A percentile compares a stretch with the other conserved stretches of the same genome.
Evolutionary conservation across 2,888 invertebrate species (phyloP).

Genomic region (Tricholauxania praeusta): DNA sequence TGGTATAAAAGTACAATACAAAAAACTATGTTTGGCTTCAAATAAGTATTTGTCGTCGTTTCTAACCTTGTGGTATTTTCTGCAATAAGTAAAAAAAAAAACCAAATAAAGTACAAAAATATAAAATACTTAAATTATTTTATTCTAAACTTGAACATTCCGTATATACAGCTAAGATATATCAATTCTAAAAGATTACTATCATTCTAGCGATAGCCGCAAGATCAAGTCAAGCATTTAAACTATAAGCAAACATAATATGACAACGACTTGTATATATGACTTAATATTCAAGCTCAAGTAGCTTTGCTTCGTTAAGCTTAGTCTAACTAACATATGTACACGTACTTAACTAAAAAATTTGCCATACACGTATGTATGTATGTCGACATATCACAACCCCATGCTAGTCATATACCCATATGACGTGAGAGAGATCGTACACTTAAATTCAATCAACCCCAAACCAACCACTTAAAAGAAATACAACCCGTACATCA

Average conservation of each 20-base stretch:
- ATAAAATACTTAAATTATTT: too few species aligned
- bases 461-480: constrained; percentile 36
- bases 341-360: too few species aligned
- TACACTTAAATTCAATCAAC: constrained; percentile 42
- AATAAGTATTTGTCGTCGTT: too few species aligned
- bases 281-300: constrained; percentile 29
- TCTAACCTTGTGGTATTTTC: too few species aligned
- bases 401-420: constrained; percentile 5
- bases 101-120: too few species aligned
- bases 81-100: too few species aligned
- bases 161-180: background rate
- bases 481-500: constrained; percentile 22
- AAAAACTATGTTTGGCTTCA: too few species aligned
- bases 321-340: background rate
- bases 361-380: background rate
- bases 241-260: background rate
- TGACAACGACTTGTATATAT: background rate
- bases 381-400: background rate
- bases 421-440: background rate
- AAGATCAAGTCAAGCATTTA: constrained; percentile 13
- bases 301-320: background rate
- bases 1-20: too few species aligned
- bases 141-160: too few species aligned
- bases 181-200: background rate
- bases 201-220: background rate